Percentiles rank a stretch among this genome's conserved stretches.
Evolutionary conservation across 2,113 vertebrate genomes (phyloP).

Genomic region (Manacus vitellinus): DNA sequence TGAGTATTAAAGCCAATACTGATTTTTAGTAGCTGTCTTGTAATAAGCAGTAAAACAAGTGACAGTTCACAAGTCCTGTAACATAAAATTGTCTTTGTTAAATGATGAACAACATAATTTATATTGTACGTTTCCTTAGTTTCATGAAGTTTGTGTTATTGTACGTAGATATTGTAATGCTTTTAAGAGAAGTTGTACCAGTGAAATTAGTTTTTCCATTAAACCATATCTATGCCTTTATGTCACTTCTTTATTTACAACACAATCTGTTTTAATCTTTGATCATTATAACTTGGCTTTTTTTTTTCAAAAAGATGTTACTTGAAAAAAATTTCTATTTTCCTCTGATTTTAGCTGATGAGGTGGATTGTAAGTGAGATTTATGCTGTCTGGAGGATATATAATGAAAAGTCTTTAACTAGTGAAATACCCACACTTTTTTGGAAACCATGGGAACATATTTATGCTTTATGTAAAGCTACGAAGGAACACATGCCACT

Average conservation of each 20-base stretch:
- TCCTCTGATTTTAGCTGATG: conserved; percentile 80
- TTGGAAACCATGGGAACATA: conserved; percentile 96
- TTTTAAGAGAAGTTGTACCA: neutral
- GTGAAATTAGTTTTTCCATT: neutral
- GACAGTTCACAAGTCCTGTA: neutral
- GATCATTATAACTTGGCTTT: neutral
- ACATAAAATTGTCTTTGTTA: neutral
- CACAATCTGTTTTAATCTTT: neutral
- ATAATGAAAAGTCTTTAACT: conserved; percentile 45
- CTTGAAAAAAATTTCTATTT: accelerated
- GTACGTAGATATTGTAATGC: neutral
- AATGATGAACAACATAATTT: neutral
- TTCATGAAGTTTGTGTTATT: neutral
- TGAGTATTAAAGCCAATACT: neutral
- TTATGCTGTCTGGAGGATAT: conserved; percentile 81
- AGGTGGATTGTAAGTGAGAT: conserved; percentile 93
- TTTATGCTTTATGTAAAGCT: conserved; percentile 89
- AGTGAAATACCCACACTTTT: conserved; percentile 1
- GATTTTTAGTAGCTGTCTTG: neutral
- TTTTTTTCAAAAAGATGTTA: neutral
- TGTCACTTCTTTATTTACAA: neutral
- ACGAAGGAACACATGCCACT: conserved; percentile 81
- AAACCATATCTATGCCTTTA: neutral
- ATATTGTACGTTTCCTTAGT: neutral
- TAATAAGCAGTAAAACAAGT: neutral